These are phyloP conservation scores for Morpho achilles DNA, from an alignment of 2,888 invertebrate species.

Conservation along the genomic window DNA sequence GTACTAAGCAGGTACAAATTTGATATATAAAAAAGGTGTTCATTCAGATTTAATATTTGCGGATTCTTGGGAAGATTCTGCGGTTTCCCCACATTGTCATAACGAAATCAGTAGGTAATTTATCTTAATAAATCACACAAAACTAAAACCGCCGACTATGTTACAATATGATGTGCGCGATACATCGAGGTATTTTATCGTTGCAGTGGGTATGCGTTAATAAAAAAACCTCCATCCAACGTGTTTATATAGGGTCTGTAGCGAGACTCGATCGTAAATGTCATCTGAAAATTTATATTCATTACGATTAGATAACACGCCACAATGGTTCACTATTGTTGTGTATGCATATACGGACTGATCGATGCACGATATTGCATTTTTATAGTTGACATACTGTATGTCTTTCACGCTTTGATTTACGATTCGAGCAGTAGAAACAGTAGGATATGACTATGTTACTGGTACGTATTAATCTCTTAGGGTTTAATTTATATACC, in stretches of 20 bases:
- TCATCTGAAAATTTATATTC: conserved; percentile 79
- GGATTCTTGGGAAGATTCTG: too few species aligned
- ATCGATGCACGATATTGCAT: conserved; percentile 72
- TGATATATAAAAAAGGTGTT: too few species aligned
- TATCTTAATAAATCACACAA: too few species aligned
- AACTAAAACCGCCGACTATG: too few species aligned
- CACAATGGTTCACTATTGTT: conserved; percentile 71
- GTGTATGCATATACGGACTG: conserved; percentile 54
- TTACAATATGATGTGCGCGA: conserved; percentile 56
- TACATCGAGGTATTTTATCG: conserved; percentile 49
- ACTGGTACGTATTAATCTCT: conserved; percentile 49
- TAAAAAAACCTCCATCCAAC: conserved; percentile 51
- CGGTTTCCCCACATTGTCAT: too few species aligned
- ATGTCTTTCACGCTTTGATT: conserved; percentile 43
- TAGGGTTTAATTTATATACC: conserved; percentile 62
- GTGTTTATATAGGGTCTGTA: conserved; percentile 60
- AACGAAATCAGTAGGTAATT: too few species aligned
- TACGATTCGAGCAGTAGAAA: conserved; percentile 46
- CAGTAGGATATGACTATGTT: conserved; percentile 53
- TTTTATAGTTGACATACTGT: conserved; percentile 59
- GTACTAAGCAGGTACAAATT: too few species aligned
- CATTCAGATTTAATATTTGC: too few species aligned
- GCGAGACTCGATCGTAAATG: conserved; percentile 74
- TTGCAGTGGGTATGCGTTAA: conserved; percentile 56
- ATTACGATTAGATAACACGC: conserved; percentile 76